Base-by-base conservation (phyloP, 2,797 vertebrate genomes). In the Myiotriccus ornatus region DNA sequence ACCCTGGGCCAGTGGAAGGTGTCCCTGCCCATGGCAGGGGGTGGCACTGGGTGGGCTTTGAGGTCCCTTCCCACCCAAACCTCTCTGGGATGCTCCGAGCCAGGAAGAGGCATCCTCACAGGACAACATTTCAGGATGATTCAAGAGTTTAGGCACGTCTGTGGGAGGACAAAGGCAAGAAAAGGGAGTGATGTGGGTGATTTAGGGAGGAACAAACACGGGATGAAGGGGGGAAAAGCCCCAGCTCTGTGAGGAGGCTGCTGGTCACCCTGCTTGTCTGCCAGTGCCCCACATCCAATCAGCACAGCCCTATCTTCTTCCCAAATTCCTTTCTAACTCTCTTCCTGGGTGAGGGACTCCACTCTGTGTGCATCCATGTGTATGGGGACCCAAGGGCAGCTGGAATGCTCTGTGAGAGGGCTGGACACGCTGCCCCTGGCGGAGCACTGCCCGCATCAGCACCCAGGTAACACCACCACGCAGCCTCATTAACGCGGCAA, bases 1-100 rank as follows among this genome's bases (percentile, higher is more conserved):
- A 13, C 0, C 47, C 56, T 70, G 69, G 69, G 41, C 8, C 2
- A 2, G 19, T 5, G 59, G 32, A 0, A 83, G 9, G 14, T 37
- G 79, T 44, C 56, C 56, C 56, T 60, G 37, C 57, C 37, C 59
- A 19, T 10, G 73, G 30, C 46, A 43, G 32, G 15, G 37, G 49
- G 21, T 21, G 41, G 50, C 0, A 16, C 13, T 25, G 43, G 28
- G 4, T 46, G 49, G 41, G 28, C 22, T 73, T 30, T 39, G 7
- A 30, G 16, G 34, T 56, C 41, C 34, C 18, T 62, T 8, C 56
- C 15, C 16, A 2, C 39, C 49, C 80, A 39, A 15, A 15, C 2
- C 41, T 8, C 6, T 4, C 10, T 22, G 46, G 37, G 55, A 8
- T 43, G 46, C 41, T 55, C n/a, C n/a, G 57, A 25, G 9, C 44